Evolutionary conservation across 2,113 vertebrate genomes (phyloP), one percentile per base, ranked within the genome.

Genomic region (Numida meleagris): DNA sequence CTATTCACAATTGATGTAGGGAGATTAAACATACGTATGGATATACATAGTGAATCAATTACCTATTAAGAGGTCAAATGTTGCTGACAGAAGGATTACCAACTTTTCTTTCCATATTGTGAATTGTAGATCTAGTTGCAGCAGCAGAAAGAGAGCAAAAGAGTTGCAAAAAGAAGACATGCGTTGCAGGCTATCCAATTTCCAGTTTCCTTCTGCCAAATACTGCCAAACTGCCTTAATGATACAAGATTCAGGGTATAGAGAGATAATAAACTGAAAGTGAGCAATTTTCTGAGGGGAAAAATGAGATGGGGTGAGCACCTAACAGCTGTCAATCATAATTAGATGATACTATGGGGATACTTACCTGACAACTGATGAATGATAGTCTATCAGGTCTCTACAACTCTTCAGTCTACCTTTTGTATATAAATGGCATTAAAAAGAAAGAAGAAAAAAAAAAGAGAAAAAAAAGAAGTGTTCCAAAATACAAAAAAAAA

Each of bases 221-320:
- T 80, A 81, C 72, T 95, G 71, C 43, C 89, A 95, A 61, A 81
- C 80, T 94, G 62, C 51, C 95, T 96, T 82, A 97, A 90, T 34
- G 91, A 48, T 90, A 61, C 73, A 78, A 94, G 83, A 94, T 58
- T 68, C 14, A 67, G 58, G 90, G 58, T 84, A 14, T 53, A 61
- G 81, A 92, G 57, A 91, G 71, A 95, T 73, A 95, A 97, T 82
- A 93, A 96, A 55, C 71, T 95, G 94, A 97, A 93, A 93, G 84
- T 86, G 67, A 96, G 63, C 76, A 94, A 94, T 95, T 97, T 93
- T 96, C 74, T 63, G 75, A 93, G 27, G 78, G 48, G 88, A 95
- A 89, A 95, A 94, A 79, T 59, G 84, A 93, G 65, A 86, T 76
- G 33, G 78, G 14, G 12, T 89, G 67, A 97, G 51, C 53, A 78